Percentiles rank a stretch among this genome's conserved stretches.
These are phyloP conservation scores for Drosophila vallismaia DNA, from an alignment of 2,888 invertebrate species.

Conservation along the genomic window DNA sequence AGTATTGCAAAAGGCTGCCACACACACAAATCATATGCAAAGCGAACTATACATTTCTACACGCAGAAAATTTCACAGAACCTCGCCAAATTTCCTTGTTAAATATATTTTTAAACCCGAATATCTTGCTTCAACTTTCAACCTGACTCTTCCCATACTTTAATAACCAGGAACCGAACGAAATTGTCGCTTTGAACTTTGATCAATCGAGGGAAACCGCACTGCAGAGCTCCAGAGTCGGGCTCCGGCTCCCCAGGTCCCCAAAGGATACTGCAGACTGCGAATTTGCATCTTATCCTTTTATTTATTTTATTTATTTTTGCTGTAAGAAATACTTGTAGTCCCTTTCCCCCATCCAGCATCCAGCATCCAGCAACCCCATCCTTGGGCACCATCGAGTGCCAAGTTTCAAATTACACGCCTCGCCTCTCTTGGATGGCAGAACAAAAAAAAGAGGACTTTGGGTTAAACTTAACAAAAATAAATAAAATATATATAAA, in stretches of 20 bases:
- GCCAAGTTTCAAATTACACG: slow-evolving; percentile 73
- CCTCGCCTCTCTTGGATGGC: slow-evolving; percentile 46
- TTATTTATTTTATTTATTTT: slow-evolving; percentile 3
- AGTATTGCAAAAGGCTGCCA: neutral
- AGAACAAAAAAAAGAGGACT: too few relatives aligned
- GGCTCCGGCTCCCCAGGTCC: neutral
- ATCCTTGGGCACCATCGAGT: slow-evolving; percentile 34
- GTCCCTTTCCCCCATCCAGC: neutral
- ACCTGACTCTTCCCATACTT: neutral
- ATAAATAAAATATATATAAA: slow-evolving; percentile 49
- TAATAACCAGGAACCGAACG: neutral
- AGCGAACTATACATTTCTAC: neutral
- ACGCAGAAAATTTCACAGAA: too few relatives aligned
- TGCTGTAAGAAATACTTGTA: neutral
- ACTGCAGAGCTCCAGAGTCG: neutral
- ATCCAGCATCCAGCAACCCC: too few relatives aligned
- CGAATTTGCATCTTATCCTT: slow-evolving; percentile 26
- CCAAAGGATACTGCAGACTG: slow-evolving; percentile 3
- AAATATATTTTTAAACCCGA: too few relatives aligned
- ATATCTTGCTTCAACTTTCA: neutral
- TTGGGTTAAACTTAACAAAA: slow-evolving; percentile 31
- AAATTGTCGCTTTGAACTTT: slow-evolving; percentile 5
- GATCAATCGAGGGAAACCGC: slow-evolving; percentile 8
- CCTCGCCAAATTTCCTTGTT: too few relatives aligned
- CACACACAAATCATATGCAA: slow-evolving; percentile 2